Base-by-base conservation (phyloP, 2,113 vertebrate species). In the Caracal caracal region DNA sequence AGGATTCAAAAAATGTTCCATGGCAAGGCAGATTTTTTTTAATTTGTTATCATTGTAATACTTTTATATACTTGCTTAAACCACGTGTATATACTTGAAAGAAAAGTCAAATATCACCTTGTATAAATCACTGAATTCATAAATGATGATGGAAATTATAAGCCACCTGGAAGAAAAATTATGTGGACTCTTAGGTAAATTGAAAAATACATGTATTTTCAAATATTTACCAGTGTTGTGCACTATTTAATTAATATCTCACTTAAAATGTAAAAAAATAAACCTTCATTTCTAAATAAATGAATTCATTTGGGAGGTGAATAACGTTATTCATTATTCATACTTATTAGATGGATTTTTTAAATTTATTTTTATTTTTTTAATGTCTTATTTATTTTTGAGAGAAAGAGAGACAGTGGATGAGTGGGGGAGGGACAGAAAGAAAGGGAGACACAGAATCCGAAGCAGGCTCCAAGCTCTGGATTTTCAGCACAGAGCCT, bases 241-340 rank as follows among this genome's bases (percentile, higher is more conserved):
- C 13, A 2, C 49, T 86, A 37, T 65, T 76, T 75, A 59, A 49
- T 80, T 26, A 33, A 70, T 43, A 66, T 7, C 26, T 80, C 26
- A 73, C 20, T 49, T 28, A 56, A 87, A 87, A 80, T 37, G 56
- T n/a, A 40, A 56, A 96, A 43, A 43, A 43, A n/a, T 28, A 51
- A 59, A 33, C 40, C 10, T 63, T 49, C 10, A 8, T 86, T 30
- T 37, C 19, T 35, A 0, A 51, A 63, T 22, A 43, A 35, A 13
- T 49, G 79, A 75, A 10, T 40, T 49, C 6, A 1, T 59, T 26
- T 56, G 20, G 56, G 56, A 56, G 19, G 20, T 56, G 56, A 56
- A 22, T 56, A 56, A 26, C 35, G 5, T 70, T 88, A 51, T 35
- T 35, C 6, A 1, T 59, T 30, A 35, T 28, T 92, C 75, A 33